Base-by-base conservation (phyloP, 2,113 vertebrate genomes). In the Chrysemys picta region DNA sequence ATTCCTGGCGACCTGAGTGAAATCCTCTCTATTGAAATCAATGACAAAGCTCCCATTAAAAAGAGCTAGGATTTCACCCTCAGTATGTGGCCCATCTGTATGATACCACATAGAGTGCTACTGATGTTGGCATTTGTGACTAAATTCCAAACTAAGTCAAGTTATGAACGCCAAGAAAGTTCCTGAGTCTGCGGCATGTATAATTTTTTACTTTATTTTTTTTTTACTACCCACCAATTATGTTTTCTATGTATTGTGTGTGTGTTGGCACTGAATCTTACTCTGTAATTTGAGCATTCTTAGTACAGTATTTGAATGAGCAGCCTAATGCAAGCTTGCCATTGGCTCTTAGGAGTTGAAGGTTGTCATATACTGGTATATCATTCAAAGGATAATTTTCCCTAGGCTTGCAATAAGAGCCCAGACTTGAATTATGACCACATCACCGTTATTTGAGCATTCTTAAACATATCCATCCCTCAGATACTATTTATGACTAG, bases 81-180 rank as follows among this genome's bases (percentile, higher is more conserved):
- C 13, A 76, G 38, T 27, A 27, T 54, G 72, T 62, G 84, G 56
- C 85, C 53, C 62, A 78, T 56, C 93, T n/a, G 22, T 12, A 47
- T 0, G 0, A 19, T 2, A 27, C 35, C 1, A 52, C 80, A 83
- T 75, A 80, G 91, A 35, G 79, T 88, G 92, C 84, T 93, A 89
- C 94, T 96, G 65, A 94, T 81, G 57, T 0, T 0, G 56, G 65
- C 0, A 0, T 24, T 24, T 16, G 19, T 8, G 54, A 82, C 95
- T 89, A 57, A 29, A n/a, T 65, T 69, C 89, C 79, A 90, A 97
- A 96, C 92, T 88, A 95, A 93, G 96, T 95, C 92, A 95, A 50
- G 57, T 79, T 89, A 29, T 42, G 53, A 83, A 80, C 95, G 87
- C 81, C 89, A 65, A 8, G 53, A 79, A 75, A 76, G 42, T 24